Evolutionary conservation across 2,888 invertebrate genomes (phyloP), one percentile per base, ranked within the genome.

Genomic region (Serripes groenlandicus): DNA sequence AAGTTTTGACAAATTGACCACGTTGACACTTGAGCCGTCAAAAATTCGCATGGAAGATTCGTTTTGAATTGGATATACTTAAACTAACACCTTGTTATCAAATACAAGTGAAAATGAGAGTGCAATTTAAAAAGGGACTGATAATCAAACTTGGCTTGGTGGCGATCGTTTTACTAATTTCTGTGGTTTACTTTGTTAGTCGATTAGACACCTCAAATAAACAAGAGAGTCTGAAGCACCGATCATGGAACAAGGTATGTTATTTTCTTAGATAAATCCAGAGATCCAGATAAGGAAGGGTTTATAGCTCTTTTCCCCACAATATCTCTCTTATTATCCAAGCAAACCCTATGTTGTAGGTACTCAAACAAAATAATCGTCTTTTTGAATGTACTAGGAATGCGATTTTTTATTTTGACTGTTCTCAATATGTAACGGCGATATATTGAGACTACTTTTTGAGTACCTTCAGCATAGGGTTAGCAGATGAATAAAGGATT

Each of bases 121-220:
- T 86, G 15, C 34, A 89, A 32, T 87, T 88, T 56, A 84, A 88
- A 58, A 81, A 82, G 35, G 83, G 88, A 42, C 86, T 91, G 28
- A 37, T 91, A 5, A 73, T 91, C 5, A 91, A 92, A 78, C 79
- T 91, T 54, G 90, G 90, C 0, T 60, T 91, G 3, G 68, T 90
- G 21, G 85, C 90, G 23, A 42, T 91, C 18, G 75, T 84, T 2
- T 64, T 90, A 52, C 60, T 92, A 15, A 85, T 91, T 23, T 81
- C 90, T 9, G 84, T 91, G 28, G 89, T 91, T 32, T 90, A 90
- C 75, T 83, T 91, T 37, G 83, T 91, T 30, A 81, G 82, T 35
- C 81, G 82, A 60, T 74, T 90, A 23, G 89, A 90, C 28, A 74
- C 73, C n/a, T 73, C 86, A 9, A 86, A 81, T 30, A 74, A 79